Conservation (phyloP, 2,888 invertebrate genomes). For the Agrochola lota region DNA sequence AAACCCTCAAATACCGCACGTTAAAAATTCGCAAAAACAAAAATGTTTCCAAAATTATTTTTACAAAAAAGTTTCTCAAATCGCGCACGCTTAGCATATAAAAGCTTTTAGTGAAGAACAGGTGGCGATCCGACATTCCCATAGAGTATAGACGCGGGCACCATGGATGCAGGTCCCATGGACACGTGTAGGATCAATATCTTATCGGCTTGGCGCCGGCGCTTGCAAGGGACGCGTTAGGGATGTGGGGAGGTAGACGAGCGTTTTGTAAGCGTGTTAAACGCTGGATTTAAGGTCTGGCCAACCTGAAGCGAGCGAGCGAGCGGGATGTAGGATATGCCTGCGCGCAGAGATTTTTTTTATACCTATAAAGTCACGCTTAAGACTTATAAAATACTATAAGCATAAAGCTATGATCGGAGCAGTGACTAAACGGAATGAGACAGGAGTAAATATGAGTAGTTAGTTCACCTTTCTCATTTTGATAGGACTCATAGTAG, state of each 20-base stretch:
- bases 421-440: not conserved
- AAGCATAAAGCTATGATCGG: not conserved
- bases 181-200: conserved; percentile 87
- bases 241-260: conserved; percentile 72
- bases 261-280: conserved; percentile 62
- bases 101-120: conserved; percentile 83
- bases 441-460: not conserved
- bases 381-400: not conserved
- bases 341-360: not conserved
- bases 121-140: conserved; percentile 82
- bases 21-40: conserved; percentile 21
- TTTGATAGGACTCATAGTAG: not conserved
- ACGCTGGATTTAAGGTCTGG: not conserved
- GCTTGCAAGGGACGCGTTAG: conserved; percentile 74
- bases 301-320: not conserved
- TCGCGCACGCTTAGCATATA: conserved; percentile 65
- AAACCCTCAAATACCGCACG: conserved; percentile 32
- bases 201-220: conserved; percentile 86
- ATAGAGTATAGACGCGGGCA: conserved; percentile 71
- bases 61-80: not conserved
- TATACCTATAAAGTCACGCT: not conserved
- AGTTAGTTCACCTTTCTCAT: not conserved
- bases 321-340: not conserved
- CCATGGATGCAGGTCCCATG: conserved; percentile 65
- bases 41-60: not conserved